These are phyloP conservation scores for Heliconius eleuchia DNA, from an alignment of 1,140 invertebrate genomes.

Conservation along the genomic window DNA sequence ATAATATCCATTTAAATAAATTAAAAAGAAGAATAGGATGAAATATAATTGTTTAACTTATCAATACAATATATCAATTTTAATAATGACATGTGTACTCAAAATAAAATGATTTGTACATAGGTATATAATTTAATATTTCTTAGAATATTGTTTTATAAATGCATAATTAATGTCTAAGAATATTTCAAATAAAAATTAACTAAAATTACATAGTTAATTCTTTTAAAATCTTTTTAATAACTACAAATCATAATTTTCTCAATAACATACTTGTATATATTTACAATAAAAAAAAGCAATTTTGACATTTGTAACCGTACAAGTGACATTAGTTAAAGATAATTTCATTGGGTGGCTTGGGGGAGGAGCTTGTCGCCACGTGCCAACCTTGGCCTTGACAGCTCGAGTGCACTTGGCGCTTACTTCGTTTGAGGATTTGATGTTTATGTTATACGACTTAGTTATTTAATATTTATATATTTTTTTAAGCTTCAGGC, in stretches of 20 bases:
- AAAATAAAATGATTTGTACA: background rate
- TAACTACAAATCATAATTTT: no score
- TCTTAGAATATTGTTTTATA: no score
- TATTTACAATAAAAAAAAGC: background rate
- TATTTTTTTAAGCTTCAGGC: background rate
- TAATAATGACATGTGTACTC: background rate
- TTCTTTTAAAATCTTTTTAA: no score
- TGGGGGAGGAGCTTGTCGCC: slow-evolving; percentile 24
- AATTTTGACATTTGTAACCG: background rate
- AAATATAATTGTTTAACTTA: background rate
- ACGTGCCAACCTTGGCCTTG: slow-evolving; percentile 49
- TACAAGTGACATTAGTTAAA: slow-evolving; percentile 17
- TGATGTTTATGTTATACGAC: slow-evolving; percentile 7
- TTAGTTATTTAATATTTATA: slow-evolving; percentile 2
- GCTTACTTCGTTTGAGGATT: slow-evolving; percentile 9
- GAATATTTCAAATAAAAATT: no score
- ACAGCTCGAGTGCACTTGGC: slow-evolving; percentile 14
- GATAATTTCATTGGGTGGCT: slow-evolving; percentile 14
- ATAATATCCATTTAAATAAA: background rate
- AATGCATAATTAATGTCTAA: no score
- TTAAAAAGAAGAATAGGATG: background rate
- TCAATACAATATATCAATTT: background rate
- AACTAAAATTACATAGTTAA: no score
- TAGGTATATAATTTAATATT: no score
- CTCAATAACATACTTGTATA: no score